These are phyloP conservation scores for Andrena flavipes DNA, from an alignment of 2,888 invertebrate genomes.

Conservation along the genomic window DNA sequence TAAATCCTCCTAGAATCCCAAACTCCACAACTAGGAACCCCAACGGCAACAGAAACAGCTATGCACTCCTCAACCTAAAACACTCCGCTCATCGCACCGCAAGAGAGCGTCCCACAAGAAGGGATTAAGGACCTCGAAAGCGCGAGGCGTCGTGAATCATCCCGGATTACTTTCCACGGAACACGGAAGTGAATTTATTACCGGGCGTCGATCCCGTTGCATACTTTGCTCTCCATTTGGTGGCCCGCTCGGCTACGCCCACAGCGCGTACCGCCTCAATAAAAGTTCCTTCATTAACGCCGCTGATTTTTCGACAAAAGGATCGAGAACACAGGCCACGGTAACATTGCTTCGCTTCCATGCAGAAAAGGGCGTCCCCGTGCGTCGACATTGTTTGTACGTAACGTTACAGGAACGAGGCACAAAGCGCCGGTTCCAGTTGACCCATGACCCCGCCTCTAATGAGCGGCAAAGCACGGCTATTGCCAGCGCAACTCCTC, in stretches of 20 bases:
- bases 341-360: slow-evolving; percentile 24
- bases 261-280: slow-evolving; percentile 14
- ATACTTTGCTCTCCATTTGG: slow-evolving; percentile 47
- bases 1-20: background rate
- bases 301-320: slow-evolving; percentile 59
- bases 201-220: slow-evolving; percentile 28
- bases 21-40: too few species aligned
- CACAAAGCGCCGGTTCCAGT: slow-evolving; percentile 75
- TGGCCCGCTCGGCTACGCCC: slow-evolving; percentile 30
- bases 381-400: slow-evolving; percentile 75
- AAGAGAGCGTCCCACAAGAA: background rate
- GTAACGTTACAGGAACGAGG: slow-evolving; percentile 70
- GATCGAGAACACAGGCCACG: slow-evolving; percentile 44
- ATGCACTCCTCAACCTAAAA: background rate
- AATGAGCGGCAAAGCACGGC: slow-evolving; percentile 81
- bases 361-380: slow-evolving; percentile 50
- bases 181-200: slow-evolving; percentile 37
- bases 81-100: background rate
- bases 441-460: slow-evolving; percentile 79
- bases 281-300: slow-evolving; percentile 63
- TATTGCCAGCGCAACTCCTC: slow-evolving; percentile 74
- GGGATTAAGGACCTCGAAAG: background rate
- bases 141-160: background rate
- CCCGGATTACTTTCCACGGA: slow-evolving; percentile 1
- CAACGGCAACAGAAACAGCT: background rate